These are phyloP conservation scores for Alligator mississippiensis DNA, from an alignment of 2,113 vertebrate genomes.

Conservation along the genomic window DNA sequence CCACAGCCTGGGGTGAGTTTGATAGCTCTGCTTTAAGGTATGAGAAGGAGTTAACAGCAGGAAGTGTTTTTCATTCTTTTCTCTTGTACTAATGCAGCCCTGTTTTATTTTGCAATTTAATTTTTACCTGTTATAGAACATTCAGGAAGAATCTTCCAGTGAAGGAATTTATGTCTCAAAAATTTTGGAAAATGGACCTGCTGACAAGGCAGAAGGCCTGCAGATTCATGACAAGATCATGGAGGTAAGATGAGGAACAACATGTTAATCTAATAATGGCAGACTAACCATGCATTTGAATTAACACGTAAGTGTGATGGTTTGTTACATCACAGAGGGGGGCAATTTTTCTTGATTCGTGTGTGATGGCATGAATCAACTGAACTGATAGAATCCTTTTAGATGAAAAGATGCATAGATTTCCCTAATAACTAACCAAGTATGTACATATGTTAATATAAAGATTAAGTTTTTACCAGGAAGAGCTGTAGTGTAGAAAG, in stretches of 20 bases:
- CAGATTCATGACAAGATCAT: slow-evolving; percentile 80
- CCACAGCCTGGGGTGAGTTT: too few relatives aligned
- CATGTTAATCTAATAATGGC: background rate
- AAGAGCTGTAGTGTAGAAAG: background rate
- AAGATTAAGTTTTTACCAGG: background rate
- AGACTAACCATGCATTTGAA: slow-evolving; percentile 24
- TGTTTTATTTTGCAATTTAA: slow-evolving; percentile 34
- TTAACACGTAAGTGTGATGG: background rate
- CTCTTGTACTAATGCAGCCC: slow-evolving; percentile 6
- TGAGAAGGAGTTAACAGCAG: too few relatives aligned
- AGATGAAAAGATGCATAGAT: background rate
- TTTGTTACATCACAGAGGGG: background rate
- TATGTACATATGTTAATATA: background rate
- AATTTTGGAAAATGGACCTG: slow-evolving; percentile 81
- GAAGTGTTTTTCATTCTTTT: background rate
- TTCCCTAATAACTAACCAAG: background rate
- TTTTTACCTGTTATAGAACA: slow-evolving; percentile 43
- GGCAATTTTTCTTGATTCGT: slow-evolving; percentile 18
- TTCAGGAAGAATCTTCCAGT: slow-evolving; percentile 65
- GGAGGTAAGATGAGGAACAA: slow-evolving; percentile 74
- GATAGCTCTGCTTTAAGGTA: too few relatives aligned
- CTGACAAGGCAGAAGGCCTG: slow-evolving; percentile 75
- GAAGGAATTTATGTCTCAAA: slow-evolving; percentile 83
- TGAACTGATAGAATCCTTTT: background rate
- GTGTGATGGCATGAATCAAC: background rate